These are phyloP conservation scores for Maconellicoccus hirsutus DNA, from an alignment of 1,140 invertebrate species.

Conservation along the genomic window DNA sequence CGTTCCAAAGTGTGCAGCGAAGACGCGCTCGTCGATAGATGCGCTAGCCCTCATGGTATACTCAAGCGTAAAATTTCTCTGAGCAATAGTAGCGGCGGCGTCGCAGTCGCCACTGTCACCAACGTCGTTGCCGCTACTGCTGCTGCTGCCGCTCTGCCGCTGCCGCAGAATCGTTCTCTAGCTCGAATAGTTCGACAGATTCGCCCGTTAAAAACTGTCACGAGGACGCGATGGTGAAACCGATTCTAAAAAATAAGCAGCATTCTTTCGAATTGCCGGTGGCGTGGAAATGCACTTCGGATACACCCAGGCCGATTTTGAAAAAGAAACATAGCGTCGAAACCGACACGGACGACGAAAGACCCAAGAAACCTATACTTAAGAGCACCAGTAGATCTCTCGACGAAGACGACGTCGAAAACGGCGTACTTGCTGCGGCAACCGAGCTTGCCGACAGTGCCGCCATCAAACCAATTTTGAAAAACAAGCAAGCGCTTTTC, in stretches of 20 bases:
- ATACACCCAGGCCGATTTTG: conserved; percentile 57
- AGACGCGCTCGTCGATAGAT: background rate
- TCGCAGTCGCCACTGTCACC: no score
- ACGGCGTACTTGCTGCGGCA: no score
- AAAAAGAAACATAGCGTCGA: conserved; percentile 72
- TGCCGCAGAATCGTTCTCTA: no score
- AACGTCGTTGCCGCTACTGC: background rate
- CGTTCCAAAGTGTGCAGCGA: conserved; percentile 36
- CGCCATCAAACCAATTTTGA: background rate
- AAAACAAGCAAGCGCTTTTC: background rate
- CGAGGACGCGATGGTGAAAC: conserved; percentile 49
- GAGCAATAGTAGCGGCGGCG: conserved; percentile 23
- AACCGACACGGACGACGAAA: conserved; percentile 59
- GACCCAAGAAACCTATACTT: conserved; percentile 60
- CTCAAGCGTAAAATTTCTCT: conserved; percentile 51
- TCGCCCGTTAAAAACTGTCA: conserved; percentile 34
- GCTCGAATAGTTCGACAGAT: background rate
- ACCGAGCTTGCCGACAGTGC: background rate
- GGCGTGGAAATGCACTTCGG: background rate
- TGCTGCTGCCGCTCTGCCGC: background rate
- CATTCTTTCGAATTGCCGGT: conserved; percentile 17
- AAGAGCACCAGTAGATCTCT: conserved; percentile 40
- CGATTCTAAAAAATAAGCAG: conserved; percentile 56
- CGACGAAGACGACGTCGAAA: conserved; percentile 23
- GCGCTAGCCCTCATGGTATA: conserved; percentile 45